Conservation (phyloP, 2,888 invertebrate species). For the Drosophila cracens region DNA sequence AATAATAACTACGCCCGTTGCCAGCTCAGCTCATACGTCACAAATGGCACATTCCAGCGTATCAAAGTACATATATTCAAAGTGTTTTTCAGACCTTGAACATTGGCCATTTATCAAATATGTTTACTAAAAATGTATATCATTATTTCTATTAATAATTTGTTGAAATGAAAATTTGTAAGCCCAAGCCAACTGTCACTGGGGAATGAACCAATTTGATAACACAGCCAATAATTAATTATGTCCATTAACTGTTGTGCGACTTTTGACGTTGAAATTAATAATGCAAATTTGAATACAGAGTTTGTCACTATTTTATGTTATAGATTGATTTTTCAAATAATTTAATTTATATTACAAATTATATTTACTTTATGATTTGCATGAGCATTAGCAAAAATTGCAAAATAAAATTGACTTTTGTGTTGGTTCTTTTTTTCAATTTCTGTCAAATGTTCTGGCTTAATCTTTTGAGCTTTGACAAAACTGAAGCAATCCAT, state of each 20-base stretch:
- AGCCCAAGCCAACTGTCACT: not conserved
- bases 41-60: slow-evolving; percentile 3
- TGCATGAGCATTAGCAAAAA: too few species aligned
- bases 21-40: slow-evolving; percentile 4
- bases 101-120: not conserved
- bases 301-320: not conserved
- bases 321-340: too few species aligned
- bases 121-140: not conserved
- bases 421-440: not conserved
- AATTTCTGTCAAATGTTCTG: not conserved
- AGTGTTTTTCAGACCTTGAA: slow-evolving; percentile 1
- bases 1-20: slow-evolving; percentile 1
- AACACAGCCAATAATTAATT: slow-evolving; percentile 23
- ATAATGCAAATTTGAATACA: not conserved
- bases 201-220: slow-evolving; percentile 16
- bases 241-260: not conserved
- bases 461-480: not conserved
- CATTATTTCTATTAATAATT: not conserved
- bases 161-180: not conserved
- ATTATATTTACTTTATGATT: too few species aligned
- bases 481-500: not conserved
- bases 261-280: not conserved
- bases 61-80: not conserved
- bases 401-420: not conserved
- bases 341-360: not conserved